A percentile compares a stretch with the other conserved stretches of the same genome.
Evolutionary conservation across 1,140 invertebrate genomes (phyloP).

Genomic region (Lepidurus packardi): DNA sequence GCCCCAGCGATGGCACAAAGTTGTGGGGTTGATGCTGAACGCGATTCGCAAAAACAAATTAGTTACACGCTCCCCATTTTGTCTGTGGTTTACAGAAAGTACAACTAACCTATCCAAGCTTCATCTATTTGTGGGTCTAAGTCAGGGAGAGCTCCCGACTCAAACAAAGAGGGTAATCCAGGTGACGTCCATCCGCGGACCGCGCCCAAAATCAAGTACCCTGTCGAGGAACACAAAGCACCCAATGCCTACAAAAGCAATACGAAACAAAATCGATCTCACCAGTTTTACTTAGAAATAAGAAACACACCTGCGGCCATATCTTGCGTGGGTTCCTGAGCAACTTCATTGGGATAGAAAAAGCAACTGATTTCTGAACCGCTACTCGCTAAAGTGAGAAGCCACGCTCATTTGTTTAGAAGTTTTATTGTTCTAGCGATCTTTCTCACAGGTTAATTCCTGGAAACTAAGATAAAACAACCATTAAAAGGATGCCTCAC

Average conservation of each 20-base stretch:
- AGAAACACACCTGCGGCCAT: neutral
- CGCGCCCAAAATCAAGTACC: constrained; percentile 34
- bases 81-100: neutral
- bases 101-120: neutral
- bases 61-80: neutral
- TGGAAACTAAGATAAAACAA: too few species aligned
- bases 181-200: constrained; percentile 35
- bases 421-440: too few species aligned
- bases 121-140: neutral
- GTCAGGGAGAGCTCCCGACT: neutral
- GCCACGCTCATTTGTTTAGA: too few species aligned
- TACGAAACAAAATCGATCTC: too few species aligned
- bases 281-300: too few species aligned
- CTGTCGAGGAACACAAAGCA: constrained; percentile 26
- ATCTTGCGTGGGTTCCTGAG: neutral
- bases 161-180: constrained; percentile 32
- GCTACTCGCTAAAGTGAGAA: too few species aligned
- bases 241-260: constrained; percentile 27
- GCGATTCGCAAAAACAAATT: neutral
- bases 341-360: neutral
- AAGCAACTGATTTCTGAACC: too few species aligned
- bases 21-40: constrained; percentile 29
- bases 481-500: too few species aligned
- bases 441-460: too few species aligned
- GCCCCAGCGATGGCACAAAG: constrained; percentile 28